A percentile compares a stretch with the other conserved stretches of the same genome.
Conservation (phyloP, 2,797 vertebrate genomes). For the Chaenodraco wilsoni region DNA sequence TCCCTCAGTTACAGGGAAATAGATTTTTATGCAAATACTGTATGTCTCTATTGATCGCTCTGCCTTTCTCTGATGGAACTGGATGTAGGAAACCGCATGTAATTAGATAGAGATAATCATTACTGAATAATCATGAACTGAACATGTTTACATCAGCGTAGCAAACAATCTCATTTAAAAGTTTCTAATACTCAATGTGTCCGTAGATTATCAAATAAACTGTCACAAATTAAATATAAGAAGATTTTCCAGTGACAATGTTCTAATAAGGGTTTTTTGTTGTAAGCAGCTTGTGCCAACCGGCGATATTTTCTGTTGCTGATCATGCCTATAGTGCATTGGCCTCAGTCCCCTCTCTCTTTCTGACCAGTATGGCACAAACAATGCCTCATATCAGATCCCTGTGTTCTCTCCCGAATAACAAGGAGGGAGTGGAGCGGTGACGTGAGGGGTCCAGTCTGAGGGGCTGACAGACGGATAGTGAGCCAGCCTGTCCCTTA, state of each 20-base stretch:
- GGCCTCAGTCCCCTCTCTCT: slow-evolving; percentile 58
- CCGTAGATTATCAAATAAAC: slow-evolving; percentile 1
- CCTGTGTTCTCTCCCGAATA: slow-evolving; percentile 78
- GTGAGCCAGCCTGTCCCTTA: slow-evolving; percentile 89
- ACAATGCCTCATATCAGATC: slow-evolving; percentile 82
- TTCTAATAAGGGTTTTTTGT: background rate
- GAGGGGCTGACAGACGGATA: slow-evolving; percentile 85
- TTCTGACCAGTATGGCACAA: slow-evolving; percentile 74
- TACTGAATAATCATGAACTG: slow-evolving; percentile 74
- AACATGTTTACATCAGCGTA: slow-evolving; percentile 54
- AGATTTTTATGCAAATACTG: slow-evolving; percentile 86
- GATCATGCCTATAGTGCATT: slow-evolving; percentile 54
- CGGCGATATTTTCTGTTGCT: slow-evolving; percentile 55
- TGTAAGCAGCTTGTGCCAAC: slow-evolving; percentile 29
- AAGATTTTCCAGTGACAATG: slow-evolving; percentile 19
- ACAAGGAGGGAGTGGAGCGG: slow-evolving; percentile 77
- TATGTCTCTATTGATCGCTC: slow-evolving; percentile 77
- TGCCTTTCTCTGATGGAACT: slow-evolving; percentile 72
- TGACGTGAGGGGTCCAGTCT: slow-evolving; percentile 80
- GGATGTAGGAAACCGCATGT: slow-evolving; percentile 74
- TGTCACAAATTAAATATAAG: slow-evolving; percentile 10
- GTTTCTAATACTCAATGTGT: slow-evolving; percentile 10
- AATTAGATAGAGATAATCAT: slow-evolving; percentile 83
- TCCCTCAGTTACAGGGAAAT: slow-evolving; percentile 76
- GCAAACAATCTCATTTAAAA: slow-evolving; percentile 29